A percentile compares a stretch with the other conserved stretches of the same genome.
These are phyloP conservation scores for Semicossyphus pulcher DNA, from an alignment of 2,113 vertebrate species.

Conservation along the genomic window DNA sequence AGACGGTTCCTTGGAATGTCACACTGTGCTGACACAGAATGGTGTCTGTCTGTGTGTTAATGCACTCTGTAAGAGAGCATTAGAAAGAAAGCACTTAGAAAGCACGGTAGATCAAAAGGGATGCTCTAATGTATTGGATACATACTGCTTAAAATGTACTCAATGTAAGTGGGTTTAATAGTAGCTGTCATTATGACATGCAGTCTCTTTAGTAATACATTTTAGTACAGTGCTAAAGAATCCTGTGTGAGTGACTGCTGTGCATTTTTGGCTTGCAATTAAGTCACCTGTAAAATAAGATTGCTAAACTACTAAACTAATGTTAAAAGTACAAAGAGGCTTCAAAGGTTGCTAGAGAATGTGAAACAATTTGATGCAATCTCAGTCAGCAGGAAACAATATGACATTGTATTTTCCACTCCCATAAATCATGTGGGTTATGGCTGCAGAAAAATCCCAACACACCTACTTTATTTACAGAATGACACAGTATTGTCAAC, in stretches of 20 bases:
- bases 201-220: neutral
- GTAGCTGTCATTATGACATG: neutral
- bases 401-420: too few relatives aligned
- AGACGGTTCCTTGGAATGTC: constrained; percentile 66
- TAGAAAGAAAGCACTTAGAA: constrained; percentile 5
- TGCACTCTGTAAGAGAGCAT: constrained; percentile 23
- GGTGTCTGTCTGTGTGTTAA: constrained; percentile 6
- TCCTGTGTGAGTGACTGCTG: neutral
- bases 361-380: too few relatives aligned
- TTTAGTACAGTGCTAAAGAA: neutral
- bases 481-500: too few relatives aligned
- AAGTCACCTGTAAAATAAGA: neutral
- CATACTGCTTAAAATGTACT: constrained; percentile 1
- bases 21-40: constrained; percentile 59
- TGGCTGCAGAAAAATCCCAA: too few relatives aligned
- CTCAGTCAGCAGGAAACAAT: too few relatives aligned
- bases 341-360: too few relatives aligned
- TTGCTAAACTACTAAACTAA: too few relatives aligned
- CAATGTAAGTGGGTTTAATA: neutral
- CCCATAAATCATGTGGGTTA: too few relatives aligned
- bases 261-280: neutral
- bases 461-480: too few relatives aligned
- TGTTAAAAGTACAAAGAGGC: too few relatives aligned
- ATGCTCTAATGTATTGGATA: constrained; percentile 2
- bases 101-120: neutral